Evolutionary conservation across 1,140 invertebrate genomes (phyloP), one percentile per base, ranked within the genome.

Genomic region (Littorina saxatilis): DNA sequence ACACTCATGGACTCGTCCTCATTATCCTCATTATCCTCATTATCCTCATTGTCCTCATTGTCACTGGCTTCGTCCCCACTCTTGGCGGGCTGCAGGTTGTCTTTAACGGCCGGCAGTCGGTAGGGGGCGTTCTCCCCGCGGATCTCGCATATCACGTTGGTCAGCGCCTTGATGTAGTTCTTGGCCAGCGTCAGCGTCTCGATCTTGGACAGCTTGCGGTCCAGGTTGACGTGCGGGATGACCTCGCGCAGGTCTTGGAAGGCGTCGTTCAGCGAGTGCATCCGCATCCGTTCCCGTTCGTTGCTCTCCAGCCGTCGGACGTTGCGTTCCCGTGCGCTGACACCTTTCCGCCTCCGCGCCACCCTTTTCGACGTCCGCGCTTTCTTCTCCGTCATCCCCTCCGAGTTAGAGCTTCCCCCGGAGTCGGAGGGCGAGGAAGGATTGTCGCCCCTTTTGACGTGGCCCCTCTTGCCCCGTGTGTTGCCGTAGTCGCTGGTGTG

Each of bases 161-260:
- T 97, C 84, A 97, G 93, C 39, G 96, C 96, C 94, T 96, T 96
- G 90, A 97, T 97, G 92, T 97, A 97, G 93, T 97, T 96, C 92
- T 97, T 97, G 85, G 96, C 96, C 89, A 97, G 92, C 23, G 96
- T 97, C 27, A 97, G 92, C 17, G 96, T 97, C 92, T 97, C 96
- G 83, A 97, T 97, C 93, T 97, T 97, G 74, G 96, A 96, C 83
- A 97, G 93, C 87, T 96, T 96, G 80, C 96, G 94, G 88, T 96
- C 96, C 94, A 96, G 95, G 91, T 96, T 96, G 73, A 97, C 96
- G 86, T 97, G 96, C 1, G 96, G 96, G 87, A 97, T 97, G 9
- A 97, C 96, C 92, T 97, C 96, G 80, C 96, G 94, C 55, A 97
- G 92, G 89, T 95, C 96, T 94, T 98, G 96, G 90, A 97, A 97